Evolutionary conservation across 2,113 vertebrate genomes (phyloP), one percentile per base, ranked within the genome.

Genomic region (Uria aalge): DNA sequence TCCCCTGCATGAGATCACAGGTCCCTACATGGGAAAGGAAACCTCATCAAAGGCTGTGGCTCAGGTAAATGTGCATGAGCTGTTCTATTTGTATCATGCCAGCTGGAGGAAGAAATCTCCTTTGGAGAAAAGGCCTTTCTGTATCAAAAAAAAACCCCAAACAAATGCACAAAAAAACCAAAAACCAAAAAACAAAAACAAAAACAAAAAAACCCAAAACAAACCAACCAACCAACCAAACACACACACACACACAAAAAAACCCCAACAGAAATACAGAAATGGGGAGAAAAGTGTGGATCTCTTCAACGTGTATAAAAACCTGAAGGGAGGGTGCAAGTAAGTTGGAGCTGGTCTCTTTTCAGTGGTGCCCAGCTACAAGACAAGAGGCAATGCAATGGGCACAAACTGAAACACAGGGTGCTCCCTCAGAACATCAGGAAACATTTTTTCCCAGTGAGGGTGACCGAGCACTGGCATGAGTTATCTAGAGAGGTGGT

Each of bases 231-330:
- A 38, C 38, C 40, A 40, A 40, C 9, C 40, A 8, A 55, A 16
- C 29, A 18, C 12, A 45, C 41, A 43, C 43, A 43, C 43, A 43
- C 16, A 43, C 16, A 24, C 5, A 12, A 63, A 45, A 22, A 22
- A 22, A 45, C 15, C 18, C 5, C 24, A 66, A 11, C 20, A 69
- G 24, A 53, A 92, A 85, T 81, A 14, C 15, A 55, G 5, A 63
- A 55, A 72, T 30, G 9, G 7, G 4, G 15, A 43, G 6, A 41
- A 77, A 30, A 66, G 2, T 0, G 0, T 75, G 9, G 13, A 24
- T 62, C 15, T 73, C 21, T n/a, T 34, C 29, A 40, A 30, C 5
- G 3, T 41, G 7, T 45, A 24, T 10, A 50, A 91, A 69, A 36
- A 66, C 5, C 9, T 73, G 26, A 78, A 67, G 2, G 24, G 29